Percentiles rank a stretch among this genome's conserved stretches.
Conservation (phyloP, 2,888 invertebrate species). For the Eucriotettix oculatus region DNA sequence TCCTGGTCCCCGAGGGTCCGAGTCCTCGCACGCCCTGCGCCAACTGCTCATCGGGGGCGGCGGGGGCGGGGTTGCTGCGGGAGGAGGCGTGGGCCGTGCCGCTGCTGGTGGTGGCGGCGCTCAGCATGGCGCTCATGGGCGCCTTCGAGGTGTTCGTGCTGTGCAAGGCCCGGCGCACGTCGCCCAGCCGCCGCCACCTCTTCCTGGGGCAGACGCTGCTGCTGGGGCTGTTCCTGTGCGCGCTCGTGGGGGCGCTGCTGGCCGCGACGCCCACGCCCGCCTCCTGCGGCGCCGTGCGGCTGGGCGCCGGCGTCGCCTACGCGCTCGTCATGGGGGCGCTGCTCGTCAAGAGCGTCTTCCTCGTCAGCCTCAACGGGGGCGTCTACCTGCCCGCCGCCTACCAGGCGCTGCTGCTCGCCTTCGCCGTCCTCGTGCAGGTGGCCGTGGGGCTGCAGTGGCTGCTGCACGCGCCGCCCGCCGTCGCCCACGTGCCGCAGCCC, state of each 20-base stretch:
- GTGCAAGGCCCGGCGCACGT: slow-evolving; percentile 67
- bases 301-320: slow-evolving; percentile 63
- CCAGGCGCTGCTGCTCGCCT: slow-evolving; percentile 70
- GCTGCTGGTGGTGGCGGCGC: slow-evolving; percentile 64
- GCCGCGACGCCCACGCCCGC: slow-evolving; percentile 62
- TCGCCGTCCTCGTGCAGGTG: slow-evolving; percentile 78
- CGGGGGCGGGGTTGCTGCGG: slow-evolving; percentile 28
- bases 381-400: slow-evolving; percentile 86
- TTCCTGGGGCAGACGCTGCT: slow-evolving; percentile 76
- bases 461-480: slow-evolving; percentile 52
- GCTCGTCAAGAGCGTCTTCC: slow-evolving; percentile 84
- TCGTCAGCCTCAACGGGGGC: slow-evolving; percentile 78
- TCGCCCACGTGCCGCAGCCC: slow-evolving; percentile 19
- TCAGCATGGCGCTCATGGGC: slow-evolving; percentile 69
- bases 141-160: slow-evolving; percentile 80
- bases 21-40: not conserved
- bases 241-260: slow-evolving; percentile 60
- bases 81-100: slow-evolving; percentile 84
- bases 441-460: slow-evolving; percentile 74
- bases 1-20: slow-evolving; percentile 33
- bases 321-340: slow-evolving; percentile 80
- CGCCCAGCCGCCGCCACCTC: slow-evolving; percentile 68
- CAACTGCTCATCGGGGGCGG: not conserved
- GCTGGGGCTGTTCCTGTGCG: slow-evolving; percentile 65
- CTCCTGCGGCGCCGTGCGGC: slow-evolving; percentile 66